phyloP scores from a whole-genome alignment of 2,113 vertebrate species.

The Chaetops frenatus region DNA sequence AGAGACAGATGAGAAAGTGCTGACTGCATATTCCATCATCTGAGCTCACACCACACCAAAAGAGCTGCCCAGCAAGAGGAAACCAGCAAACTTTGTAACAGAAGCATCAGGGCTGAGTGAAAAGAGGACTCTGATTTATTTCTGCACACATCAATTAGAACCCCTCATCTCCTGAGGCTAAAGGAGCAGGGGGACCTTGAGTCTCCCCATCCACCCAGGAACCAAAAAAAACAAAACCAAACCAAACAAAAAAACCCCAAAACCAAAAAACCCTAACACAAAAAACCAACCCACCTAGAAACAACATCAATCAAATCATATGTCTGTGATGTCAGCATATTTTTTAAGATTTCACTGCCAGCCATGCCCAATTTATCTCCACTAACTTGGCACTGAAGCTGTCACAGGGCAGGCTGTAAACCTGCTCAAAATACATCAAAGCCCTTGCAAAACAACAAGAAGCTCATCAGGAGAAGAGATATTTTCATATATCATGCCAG shows the following conservation, averaged over 20 bases:
- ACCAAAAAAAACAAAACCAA: not conserved
- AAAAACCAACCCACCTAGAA: too few species aligned
- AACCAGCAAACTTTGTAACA: not conserved
- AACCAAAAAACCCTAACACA: not conserved
- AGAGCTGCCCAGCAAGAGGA: not conserved
- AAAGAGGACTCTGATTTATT: not conserved
- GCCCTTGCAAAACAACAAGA: not conserved
- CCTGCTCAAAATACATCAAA: slow-evolving; percentile 22
- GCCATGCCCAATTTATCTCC: slow-evolving; percentile 59
- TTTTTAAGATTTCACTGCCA: slow-evolving; percentile 68
- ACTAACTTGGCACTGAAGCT: not conserved
- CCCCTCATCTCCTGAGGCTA: not conserved
- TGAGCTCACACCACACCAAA: not conserved
- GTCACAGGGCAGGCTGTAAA: slow-evolving; percentile 44
- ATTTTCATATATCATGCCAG: slow-evolving; percentile 48
- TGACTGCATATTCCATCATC: not conserved
- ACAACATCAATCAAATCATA: slow-evolving; percentile 70
- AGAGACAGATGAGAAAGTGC: slow-evolving; percentile 35
- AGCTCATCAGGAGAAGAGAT: slow-evolving; percentile 44
- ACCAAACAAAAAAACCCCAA: not conserved
- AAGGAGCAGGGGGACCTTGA: not conserved
- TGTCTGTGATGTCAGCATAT: slow-evolving; percentile 70
- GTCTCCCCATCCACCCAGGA: slow-evolving; percentile 17
- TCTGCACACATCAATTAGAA: not conserved
- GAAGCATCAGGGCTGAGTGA: not conserved